Percentiles rank a stretch among this genome's conserved stretches.
Conservation (phyloP, 2,888 invertebrate species). For the Dynastes maya region DNA sequence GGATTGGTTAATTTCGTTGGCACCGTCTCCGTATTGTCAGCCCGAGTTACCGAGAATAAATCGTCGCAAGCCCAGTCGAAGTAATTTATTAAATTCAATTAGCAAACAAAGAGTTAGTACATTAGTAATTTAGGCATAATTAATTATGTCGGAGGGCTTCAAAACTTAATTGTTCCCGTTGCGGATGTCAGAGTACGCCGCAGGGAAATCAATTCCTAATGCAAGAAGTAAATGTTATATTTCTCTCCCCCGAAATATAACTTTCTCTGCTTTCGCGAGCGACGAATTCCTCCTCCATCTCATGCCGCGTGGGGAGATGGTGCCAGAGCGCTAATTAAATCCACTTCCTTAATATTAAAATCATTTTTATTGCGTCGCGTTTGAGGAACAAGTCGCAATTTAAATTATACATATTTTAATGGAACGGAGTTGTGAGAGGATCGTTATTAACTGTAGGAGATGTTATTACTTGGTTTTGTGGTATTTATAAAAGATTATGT, state of each 20-base stretch:
- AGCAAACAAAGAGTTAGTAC: slow-evolving; percentile 33
- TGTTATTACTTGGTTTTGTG: too few relatives aligned
- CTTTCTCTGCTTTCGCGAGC: slow-evolving; percentile 17
- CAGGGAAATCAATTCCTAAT: slow-evolving; percentile 43
- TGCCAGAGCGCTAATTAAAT: slow-evolving; percentile 37
- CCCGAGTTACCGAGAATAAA: neutral
- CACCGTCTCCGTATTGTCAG: neutral
- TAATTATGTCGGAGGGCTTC: slow-evolving; percentile 39
- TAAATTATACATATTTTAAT: slow-evolving; percentile 10
- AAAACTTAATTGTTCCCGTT: slow-evolving; percentile 44
- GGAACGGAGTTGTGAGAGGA: neutral
- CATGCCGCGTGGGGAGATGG: neutral
- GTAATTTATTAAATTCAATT: slow-evolving; percentile 44
- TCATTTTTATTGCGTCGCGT: slow-evolving; percentile 43
- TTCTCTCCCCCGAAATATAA: slow-evolving; percentile 32
- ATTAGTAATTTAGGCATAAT: slow-evolving; percentile 45
- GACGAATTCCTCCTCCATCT: neutral
- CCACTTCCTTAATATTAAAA: slow-evolving; percentile 44
- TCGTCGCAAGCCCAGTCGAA: slow-evolving; percentile 4
- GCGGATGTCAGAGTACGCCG: slow-evolving; percentile 45
- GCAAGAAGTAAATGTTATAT: slow-evolving; percentile 39
- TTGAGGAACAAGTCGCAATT: slow-evolving; percentile 19
- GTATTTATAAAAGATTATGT: too few relatives aligned
- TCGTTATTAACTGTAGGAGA: neutral
- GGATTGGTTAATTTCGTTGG: neutral